Percentiles rank a stretch among this genome's conserved stretches.
Evolutionary conservation across 2,888 invertebrate species (phyloP).

Genomic region (Acheta domesticus): DNA sequence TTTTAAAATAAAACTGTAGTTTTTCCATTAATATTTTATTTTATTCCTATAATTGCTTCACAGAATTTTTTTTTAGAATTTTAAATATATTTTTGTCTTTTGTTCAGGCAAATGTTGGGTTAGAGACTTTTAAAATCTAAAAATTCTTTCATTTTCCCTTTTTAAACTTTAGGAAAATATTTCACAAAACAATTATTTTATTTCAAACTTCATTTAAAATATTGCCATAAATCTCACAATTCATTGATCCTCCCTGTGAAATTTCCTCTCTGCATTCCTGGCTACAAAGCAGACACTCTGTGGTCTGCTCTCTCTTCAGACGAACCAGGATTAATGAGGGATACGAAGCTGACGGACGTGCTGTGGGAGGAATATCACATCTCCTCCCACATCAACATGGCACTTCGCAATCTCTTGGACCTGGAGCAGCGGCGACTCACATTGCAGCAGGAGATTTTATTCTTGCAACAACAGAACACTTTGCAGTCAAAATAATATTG

Average conservation of each 20-base stretch:
- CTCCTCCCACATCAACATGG: neutral
- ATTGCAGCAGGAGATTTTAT: neutral
- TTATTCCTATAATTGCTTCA: no score
- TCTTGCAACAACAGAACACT: neutral
- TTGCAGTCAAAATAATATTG: neutral
- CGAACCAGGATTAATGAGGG: neutral
- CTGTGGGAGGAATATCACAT: neutral
- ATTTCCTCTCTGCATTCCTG: neutral
- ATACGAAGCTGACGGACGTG: neutral
- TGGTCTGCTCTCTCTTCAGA: neutral
- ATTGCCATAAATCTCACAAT: no score
- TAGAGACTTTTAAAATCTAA: no score
- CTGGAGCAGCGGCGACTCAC: neutral
- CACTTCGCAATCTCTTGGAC: neutral
- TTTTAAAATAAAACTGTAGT: no score
- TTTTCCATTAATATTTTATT: no score
- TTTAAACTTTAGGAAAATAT: no score
- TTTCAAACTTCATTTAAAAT: no score
- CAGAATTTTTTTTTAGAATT: no score
- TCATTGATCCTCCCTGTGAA: neutral
- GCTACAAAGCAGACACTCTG: conserved; percentile 3
- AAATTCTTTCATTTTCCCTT: no score
- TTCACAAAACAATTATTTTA: no score
- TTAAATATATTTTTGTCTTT: no score
- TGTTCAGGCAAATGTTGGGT: no score